phyloP scores from a whole-genome alignment of 2,888 invertebrate species.

The Drosophila conformis region DNA sequence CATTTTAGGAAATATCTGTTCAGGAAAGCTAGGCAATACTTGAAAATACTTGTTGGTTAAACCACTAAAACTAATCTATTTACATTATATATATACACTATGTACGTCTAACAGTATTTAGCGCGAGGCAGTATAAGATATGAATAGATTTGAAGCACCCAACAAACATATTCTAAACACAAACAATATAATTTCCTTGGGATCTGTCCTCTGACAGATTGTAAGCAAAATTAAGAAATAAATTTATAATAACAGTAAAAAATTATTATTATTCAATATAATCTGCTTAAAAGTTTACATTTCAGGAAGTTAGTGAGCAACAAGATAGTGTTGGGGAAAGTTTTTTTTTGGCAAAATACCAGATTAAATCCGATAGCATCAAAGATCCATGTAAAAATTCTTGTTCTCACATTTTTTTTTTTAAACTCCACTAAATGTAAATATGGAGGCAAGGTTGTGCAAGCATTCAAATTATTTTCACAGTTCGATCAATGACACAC shows the following conservation, averaged over 20 bases:
- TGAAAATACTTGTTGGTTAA: too few species aligned
- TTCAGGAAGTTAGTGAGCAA: not conserved
- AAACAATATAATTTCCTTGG: not conserved
- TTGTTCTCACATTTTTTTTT: not conserved
- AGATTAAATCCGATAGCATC: not conserved
- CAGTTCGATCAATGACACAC: too few species aligned
- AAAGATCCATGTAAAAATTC: not conserved
- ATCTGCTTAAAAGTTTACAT: not conserved
- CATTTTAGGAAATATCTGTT: not conserved
- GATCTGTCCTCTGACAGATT: not conserved
- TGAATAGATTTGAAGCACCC: not conserved
- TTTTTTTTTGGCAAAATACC: not conserved
- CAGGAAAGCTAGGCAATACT: too few species aligned
- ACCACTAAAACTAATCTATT: not conserved
- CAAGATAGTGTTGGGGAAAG: too few species aligned
- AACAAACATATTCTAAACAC: not conserved
- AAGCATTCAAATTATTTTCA: not conserved
- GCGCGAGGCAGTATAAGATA: not conserved
- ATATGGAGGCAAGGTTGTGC: not conserved
- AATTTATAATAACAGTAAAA: not conserved
- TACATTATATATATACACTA: not conserved
- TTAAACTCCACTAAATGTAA: rapidly evolving
- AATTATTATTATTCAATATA: not conserved
- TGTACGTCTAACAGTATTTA: not conserved
- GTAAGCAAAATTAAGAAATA: not conserved